A percentile compares a stretch with the other conserved stretches of the same genome.
phyloP scores from a whole-genome alignment of 2,113 vertebrate genomes.

The Globicephala melas region DNA sequence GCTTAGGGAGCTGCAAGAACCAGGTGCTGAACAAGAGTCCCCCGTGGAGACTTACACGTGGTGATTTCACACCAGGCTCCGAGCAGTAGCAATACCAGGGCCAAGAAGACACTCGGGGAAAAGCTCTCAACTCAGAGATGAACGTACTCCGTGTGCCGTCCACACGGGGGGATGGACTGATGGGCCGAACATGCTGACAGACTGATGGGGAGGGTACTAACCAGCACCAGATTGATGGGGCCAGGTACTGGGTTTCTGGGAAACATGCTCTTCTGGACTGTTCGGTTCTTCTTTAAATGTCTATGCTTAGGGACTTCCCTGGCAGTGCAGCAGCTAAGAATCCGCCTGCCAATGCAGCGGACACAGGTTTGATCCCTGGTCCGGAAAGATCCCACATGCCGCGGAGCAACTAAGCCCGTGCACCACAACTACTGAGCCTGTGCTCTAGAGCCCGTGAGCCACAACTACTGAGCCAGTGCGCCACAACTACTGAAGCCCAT shows the following conservation, averaged over 20 bases:
- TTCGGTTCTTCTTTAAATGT: no score
- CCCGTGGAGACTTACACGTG: not conserved
- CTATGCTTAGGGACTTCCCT: not conserved
- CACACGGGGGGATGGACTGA: not conserved
- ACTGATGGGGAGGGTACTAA: not conserved
- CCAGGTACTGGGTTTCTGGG: not conserved
- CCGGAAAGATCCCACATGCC: no score
- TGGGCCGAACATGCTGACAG: not conserved
- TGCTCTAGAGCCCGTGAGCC: fast-evolving
- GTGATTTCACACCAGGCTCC: not conserved
- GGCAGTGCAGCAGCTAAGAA: no score
- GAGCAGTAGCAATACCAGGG: not conserved
- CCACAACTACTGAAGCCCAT: no score
- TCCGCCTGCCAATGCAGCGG: no score
- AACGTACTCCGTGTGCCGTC: no score
- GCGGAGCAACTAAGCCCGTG: no score
- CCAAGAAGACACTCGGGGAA: not conserved
- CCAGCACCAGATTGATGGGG: not conserved
- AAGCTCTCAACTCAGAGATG: not conserved
- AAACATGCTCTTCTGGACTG: not conserved
- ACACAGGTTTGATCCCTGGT: no score
- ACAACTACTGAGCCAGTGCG: no score
- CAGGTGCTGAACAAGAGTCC: not conserved
- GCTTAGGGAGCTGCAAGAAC: not conserved
- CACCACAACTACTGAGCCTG: no score